Percentiles rank a stretch among this genome's conserved stretches.
phyloP scores from a whole-genome alignment of 2,113 vertebrate genomes.

The Leptocoma aspasia region DNA sequence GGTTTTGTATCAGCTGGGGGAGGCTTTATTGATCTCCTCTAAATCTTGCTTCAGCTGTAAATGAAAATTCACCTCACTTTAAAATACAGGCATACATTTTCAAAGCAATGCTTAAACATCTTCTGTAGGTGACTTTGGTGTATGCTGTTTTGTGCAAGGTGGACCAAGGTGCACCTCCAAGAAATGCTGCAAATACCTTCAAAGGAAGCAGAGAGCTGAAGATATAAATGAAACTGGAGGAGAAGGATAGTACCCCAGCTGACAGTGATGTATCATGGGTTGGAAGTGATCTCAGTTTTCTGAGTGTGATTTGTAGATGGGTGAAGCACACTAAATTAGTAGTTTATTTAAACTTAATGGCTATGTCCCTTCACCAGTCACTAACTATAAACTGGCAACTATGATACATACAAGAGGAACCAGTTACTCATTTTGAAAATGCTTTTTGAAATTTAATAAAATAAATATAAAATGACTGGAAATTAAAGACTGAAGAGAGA shows the following conservation, averaged over 20 bases:
- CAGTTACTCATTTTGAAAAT: background rate
- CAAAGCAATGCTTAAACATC: background rate
- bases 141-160: background rate
- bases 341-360: background rate
- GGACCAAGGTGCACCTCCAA: background rate
- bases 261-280: background rate
- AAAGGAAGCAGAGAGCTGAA: background rate
- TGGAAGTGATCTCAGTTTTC: background rate
- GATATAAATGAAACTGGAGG: background rate
- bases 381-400: background rate
- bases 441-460: background rate
- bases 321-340: background rate
- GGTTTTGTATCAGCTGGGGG: constrained; percentile 10
- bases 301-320: background rate
- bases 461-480: background rate
- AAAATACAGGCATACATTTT: background rate
- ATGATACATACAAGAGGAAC: background rate
- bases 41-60: constrained; percentile 21
- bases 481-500: background rate
- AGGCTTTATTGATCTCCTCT: constrained; percentile 23
- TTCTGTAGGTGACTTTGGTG: background rate
- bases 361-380: background rate
- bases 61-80: constrained; percentile 17
- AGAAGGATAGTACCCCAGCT: background rate
- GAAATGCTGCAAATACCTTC: background rate